Evolutionary conservation across 1,140 invertebrate species (phyloP), one percentile per base, ranked within the genome.

Genomic region (Drosophila ananassae): DNA sequence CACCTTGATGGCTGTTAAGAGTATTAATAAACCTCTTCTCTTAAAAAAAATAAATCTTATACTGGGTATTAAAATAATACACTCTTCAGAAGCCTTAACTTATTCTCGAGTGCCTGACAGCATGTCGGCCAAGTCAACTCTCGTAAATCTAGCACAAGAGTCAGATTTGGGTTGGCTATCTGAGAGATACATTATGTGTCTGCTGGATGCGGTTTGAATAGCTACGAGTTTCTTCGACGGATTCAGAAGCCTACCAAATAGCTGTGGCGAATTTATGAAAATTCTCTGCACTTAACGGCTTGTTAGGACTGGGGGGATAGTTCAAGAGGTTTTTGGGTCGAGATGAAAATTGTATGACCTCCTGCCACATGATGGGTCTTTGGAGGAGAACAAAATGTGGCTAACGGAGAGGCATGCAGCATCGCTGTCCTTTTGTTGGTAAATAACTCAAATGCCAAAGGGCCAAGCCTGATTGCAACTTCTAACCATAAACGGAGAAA

Each of bases 401-500:
- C 54, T 21, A 25, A 68, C 32, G 66, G 17, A 55, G 24, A 32
- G 34, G 21, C 34, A 62, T 32, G 53, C 25, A 57, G 52, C 30
- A 51, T 55, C 58, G 60, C 30, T 55, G 21, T 10, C 25, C 44
- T 41, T n/a, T 32, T 25, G 37, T 54, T 55, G 60, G 28, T 52
- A 53, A 68, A 68, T 68, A 68, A 32, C 63, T 68, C 51, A 59
- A 41, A 44, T 64, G 53, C 73, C 72, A 53, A 72, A 76, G 72
- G 72, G 72, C 71, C 60, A 32, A 22, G 44, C 68, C 24, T 34
- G 63, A 69, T 69, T 57, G 52, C 51, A 32, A 22, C 54, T 52
- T 77, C 81, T 82, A 81, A 82, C 82, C 78, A 87, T 87, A 89
- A 78, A 87, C 75, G 82, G 82, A 24, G 25, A 54, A 30, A 62